Evolutionary conservation across 2,113 vertebrate species (phyloP).

Genomic region (Seriola quinqueradiata): DNA sequence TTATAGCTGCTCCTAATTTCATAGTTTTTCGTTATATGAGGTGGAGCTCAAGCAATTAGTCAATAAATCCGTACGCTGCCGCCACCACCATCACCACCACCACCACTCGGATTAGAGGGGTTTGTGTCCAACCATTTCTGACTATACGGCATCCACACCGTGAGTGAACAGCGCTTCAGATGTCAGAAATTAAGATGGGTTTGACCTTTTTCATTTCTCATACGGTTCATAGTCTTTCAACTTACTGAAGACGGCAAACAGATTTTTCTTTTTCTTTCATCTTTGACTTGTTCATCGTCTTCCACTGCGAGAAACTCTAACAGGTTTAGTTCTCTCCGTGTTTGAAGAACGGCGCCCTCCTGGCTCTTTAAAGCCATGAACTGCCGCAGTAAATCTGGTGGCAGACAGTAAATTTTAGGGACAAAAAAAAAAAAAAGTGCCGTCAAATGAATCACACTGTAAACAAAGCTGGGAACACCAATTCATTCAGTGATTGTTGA

Average conservation of each 20-base stretch:
- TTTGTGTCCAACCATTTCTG: too few relatives aligned
- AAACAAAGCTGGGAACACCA: conserved; percentile 3
- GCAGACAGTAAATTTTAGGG: background rate
- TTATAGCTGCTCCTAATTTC: too few relatives aligned
- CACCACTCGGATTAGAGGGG: too few relatives aligned
- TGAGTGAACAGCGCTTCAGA: too few relatives aligned
- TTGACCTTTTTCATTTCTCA: too few relatives aligned
- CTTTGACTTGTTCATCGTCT: background rate
- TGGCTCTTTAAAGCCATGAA: background rate
- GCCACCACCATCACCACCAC: too few relatives aligned
- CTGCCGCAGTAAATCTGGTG: background rate
- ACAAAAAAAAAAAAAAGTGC: background rate
- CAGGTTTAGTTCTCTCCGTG: conserved; percentile 5
- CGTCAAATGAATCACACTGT: conserved; percentile 12
- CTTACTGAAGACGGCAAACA: background rate
- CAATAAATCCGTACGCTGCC: too few relatives aligned
- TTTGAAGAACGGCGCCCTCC: background rate
- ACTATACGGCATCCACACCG: too few relatives aligned
- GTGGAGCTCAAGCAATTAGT: too few relatives aligned
- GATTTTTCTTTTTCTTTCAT: too few relatives aligned
- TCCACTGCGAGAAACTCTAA: background rate
- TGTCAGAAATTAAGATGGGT: too few relatives aligned
- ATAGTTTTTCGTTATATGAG: too few relatives aligned
- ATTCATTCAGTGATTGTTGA: conserved; percentile 22
- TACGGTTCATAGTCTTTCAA: background rate